phyloP scores from a whole-genome alignment of 2,888 invertebrate species.

The Acrocyrtus sp. region DNA sequence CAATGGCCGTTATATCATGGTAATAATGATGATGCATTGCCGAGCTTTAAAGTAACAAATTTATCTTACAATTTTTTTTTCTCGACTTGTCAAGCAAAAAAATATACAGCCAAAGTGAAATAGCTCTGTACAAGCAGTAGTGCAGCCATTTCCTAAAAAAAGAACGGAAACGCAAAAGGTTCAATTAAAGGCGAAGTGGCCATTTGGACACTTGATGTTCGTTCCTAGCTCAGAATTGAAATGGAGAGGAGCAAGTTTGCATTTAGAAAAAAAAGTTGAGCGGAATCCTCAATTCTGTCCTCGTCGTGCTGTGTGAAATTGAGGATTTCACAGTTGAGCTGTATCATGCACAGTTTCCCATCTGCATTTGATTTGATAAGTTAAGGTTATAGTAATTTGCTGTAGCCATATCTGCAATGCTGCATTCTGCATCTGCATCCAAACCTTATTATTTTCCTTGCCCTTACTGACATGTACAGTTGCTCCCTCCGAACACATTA shows the following conservation, averaged over 20 bases:
- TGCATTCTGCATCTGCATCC: slow-evolving; percentile 10
- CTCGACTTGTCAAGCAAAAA: too few relatives aligned
- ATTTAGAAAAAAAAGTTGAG: too few relatives aligned
- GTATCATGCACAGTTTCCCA: not conserved
- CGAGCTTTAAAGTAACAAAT: not conserved
- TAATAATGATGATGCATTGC: not conserved
- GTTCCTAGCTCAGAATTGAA: not conserved
- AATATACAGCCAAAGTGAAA: too few relatives aligned
- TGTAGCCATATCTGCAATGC: slow-evolving; percentile 17
- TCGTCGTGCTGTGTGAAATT: too few relatives aligned
- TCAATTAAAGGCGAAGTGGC: not conserved
- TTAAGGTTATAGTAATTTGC: too few relatives aligned
- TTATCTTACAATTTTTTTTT: not conserved
- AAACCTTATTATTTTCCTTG: too few relatives aligned
- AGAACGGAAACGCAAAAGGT: too few relatives aligned
- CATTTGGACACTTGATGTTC: not conserved
- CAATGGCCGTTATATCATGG: not conserved
- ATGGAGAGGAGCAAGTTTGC: not conserved
- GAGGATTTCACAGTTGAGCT: too few relatives aligned
- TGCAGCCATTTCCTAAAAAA: not conserved
- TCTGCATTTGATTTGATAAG: not conserved
- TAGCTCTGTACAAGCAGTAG: too few relatives aligned
- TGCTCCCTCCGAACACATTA: not conserved
- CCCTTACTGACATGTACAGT: too few relatives aligned
- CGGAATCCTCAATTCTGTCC: too few relatives aligned